Evolutionary conservation across 2,113 vertebrate species (phyloP), one percentile per base, ranked within the genome.

Genomic region (Felis catus): DNA sequence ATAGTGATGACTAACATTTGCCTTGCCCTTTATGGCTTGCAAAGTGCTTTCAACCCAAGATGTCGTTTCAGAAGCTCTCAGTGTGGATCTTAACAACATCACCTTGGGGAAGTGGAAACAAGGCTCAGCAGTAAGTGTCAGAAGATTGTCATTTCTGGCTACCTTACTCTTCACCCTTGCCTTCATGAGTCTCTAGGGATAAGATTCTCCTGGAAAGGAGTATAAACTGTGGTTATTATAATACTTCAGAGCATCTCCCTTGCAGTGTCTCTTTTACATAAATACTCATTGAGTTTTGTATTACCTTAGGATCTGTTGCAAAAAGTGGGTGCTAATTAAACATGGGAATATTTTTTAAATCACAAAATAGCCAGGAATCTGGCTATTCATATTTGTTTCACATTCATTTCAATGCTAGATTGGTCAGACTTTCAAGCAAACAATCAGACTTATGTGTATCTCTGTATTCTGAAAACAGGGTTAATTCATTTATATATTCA

Each of bases 1-100:
- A 68, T 71, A 80, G 92, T 92, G 87, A 61, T 68, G 79, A 89
- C 80, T 91, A 84, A 85, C 83, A 82, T 93, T 95, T 93, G 66
- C 39, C 36, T 85, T 95, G 76, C 39, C 89, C 66, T 96, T 85
- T 86, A 36, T 51, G 58, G 66, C 93, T 68, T 79, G 36, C 51
- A 94, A 84, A 95, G 39, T 82, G 65, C 89, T 89, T 66, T 80
- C 48, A 94, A 55, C 21, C 48, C 15, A 74, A 80, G 79, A 65
- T 65, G 39, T 76, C 66, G 66, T 89, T 90, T 89, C n/a, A 16
- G 81, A 76, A 84, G 70, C 48, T 84, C 80, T 84, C 18, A n/a
- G 45, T 8, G 1, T 39, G 31, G 55, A 29, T 65, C 63, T 41
- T 41, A 78, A 53, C 48, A 71, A 25, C 25, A 29, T 25, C 16